These are phyloP conservation scores for Parasteatoda lunata DNA, from an alignment of 2,888 invertebrate genomes.

Conservation along the genomic window DNA sequence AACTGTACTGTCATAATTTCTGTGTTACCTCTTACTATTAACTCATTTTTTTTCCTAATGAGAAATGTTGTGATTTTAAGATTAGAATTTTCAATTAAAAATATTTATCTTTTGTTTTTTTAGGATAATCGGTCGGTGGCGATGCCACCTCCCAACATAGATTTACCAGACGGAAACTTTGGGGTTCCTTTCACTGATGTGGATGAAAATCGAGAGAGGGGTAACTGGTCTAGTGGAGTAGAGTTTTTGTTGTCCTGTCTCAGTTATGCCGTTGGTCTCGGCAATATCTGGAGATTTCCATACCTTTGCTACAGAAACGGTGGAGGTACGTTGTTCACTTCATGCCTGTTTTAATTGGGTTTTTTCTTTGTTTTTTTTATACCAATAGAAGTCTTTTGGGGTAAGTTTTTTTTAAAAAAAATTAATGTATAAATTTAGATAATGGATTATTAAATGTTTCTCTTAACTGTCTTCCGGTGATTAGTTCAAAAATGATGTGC, in stretches of 20 bases:
- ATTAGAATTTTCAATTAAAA: neutral
- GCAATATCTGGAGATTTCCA: conserved; percentile 81
- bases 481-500: too few species aligned
- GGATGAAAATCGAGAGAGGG: conserved; percentile 76
- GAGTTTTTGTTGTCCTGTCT: conserved; percentile 79
- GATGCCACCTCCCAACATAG: conserved; percentile 64
- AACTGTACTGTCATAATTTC: too few species aligned
- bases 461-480: too few species aligned
- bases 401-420: too few species aligned
- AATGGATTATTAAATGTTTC: too few species aligned
- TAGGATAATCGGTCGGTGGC: conserved; percentile 68
- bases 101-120: conserved; percentile 17
- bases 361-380: neutral
- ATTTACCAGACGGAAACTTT: conserved; percentile 67
- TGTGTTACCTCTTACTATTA: too few species aligned
- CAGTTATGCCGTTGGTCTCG: conserved; percentile 80
- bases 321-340: conserved; percentile 71
- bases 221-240: conserved; percentile 76
- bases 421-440: too few species aligned
- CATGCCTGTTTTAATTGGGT: neutral
- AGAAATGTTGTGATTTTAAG: neutral
- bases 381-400: too few species aligned
- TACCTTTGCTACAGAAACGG: conserved; percentile 77
- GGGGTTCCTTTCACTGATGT: conserved; percentile 71
- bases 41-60: too few species aligned